Percentiles rank a stretch among this genome's conserved stretches.
Evolutionary conservation across 2,113 vertebrate species (phyloP).

Genomic region (Martes martes): DNA sequence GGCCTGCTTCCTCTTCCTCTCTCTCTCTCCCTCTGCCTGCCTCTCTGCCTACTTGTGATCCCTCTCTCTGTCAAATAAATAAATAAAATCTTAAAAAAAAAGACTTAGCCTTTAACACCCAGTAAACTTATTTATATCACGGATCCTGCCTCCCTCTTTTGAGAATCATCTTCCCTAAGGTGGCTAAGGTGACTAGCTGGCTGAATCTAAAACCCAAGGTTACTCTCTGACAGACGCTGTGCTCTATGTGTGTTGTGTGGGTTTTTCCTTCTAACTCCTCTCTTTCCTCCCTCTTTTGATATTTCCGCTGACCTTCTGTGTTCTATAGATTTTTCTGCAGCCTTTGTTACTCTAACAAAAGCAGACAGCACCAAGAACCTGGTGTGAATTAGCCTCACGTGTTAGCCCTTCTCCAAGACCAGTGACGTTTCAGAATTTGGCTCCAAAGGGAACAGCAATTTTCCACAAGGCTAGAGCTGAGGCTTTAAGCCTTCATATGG

Average conservation of each 20-base stretch:
- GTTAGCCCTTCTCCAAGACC: neutral
- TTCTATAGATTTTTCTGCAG: neutral
- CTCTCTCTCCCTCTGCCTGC: too few species aligned
- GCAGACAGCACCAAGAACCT: neutral
- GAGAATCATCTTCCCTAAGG: conserved; percentile 5
- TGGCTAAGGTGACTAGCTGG: neutral
- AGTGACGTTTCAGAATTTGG: conserved; percentile 4
- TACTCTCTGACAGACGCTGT: neutral
- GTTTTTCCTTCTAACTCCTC: neutral
- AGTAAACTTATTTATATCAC: neutral
- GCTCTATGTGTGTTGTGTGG: fast-evolving
- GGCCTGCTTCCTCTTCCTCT: too few species aligned
- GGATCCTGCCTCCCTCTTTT: neutral
- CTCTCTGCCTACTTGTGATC: too few species aligned
- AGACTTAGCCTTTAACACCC: neutral
- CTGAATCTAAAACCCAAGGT: neutral
- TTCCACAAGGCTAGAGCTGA: conserved; percentile 7
- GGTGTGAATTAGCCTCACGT: neutral
- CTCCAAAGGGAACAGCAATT: neutral
- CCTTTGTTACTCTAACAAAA: neutral
- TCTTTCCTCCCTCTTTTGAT: neutral
- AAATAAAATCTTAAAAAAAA: too few species aligned
- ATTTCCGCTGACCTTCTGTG: neutral
- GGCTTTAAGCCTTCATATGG: neutral
- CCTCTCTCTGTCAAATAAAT: too few species aligned